Evolutionary conservation across 1,140 invertebrate genomes (phyloP).

Genomic region (Neodiprion fabricii): DNA sequence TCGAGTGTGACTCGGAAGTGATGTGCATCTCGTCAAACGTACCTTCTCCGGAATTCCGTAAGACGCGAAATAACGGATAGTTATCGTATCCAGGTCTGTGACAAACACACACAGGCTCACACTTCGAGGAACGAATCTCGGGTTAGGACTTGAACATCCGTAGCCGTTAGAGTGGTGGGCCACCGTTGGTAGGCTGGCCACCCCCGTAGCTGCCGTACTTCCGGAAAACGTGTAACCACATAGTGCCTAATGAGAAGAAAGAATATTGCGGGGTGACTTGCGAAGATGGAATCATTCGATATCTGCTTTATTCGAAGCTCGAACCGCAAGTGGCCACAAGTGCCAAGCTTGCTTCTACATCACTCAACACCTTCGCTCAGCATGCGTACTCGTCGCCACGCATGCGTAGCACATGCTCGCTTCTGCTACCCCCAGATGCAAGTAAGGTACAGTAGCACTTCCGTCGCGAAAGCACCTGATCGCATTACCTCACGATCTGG

Average conservation of each 20-base stretch:
- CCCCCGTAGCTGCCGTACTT: neutral
- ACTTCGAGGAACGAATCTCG: constrained; percentile 25
- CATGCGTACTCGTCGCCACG: too few species aligned
- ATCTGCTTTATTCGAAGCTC: too few species aligned
- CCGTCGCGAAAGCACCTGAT: too few species aligned
- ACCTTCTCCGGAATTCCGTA: constrained; percentile 43
- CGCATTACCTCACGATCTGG: too few species aligned
- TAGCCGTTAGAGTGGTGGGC: constrained; percentile 48
- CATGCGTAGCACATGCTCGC: too few species aligned
- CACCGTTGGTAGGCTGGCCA: neutral
- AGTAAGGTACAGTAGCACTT: too few species aligned
- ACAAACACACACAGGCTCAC: constrained; percentile 26
- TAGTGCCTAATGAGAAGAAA: neutral
- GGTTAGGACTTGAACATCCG: constrained; percentile 42
- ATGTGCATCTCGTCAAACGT: constrained; percentile 41
- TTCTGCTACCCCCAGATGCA: too few species aligned
- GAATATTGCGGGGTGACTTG: too few species aligned
- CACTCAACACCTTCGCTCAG: too few species aligned
- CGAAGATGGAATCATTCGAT: too few species aligned
- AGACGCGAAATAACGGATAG: constrained; percentile 42
- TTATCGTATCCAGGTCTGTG: constrained; percentile 46
- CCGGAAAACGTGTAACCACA: neutral
- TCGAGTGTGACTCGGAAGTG: constrained; percentile 34
- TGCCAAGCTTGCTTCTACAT: too few species aligned
- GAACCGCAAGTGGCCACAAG: too few species aligned